Evolutionary conservation across 2,113 vertebrate genomes (phyloP).

Genomic region (Lathamus discolor): DNA sequence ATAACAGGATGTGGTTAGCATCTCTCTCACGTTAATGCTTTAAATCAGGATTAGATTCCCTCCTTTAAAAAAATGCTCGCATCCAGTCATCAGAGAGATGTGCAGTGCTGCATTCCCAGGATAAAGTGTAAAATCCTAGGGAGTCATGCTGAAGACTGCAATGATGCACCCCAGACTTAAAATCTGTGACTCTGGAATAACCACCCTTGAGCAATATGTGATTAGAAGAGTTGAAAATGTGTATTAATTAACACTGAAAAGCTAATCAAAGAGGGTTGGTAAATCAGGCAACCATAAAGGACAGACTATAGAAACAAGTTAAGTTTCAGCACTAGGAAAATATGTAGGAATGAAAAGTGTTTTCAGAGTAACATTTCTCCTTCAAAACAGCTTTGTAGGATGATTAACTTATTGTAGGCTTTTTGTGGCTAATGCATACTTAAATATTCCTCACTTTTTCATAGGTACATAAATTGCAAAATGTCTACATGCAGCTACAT

Average conservation of each 20-base stretch:
- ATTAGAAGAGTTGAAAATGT: conserved; percentile 14
- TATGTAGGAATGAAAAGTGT: background rate
- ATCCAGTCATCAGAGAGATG: background rate
- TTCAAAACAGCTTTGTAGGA: background rate
- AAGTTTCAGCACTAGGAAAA: background rate
- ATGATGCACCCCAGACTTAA: background rate
- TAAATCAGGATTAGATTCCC: conserved; percentile 12
- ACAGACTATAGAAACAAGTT: background rate
- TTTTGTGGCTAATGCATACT: background rate
- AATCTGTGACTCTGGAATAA: background rate
- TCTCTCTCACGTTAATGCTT: background rate
- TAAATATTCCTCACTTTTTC: background rate
- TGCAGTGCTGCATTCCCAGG: background rate
- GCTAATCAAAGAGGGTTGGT: background rate
- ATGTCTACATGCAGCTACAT: rapidly evolving
- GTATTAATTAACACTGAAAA: conserved; percentile 31
- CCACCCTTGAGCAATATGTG: conserved; percentile 14
- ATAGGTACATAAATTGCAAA: background rate
- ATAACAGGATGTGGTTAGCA: background rate
- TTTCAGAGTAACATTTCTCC: background rate
- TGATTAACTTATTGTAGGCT: background rate
- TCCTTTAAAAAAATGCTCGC: background rate
- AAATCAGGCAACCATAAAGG: conserved; percentile 45
- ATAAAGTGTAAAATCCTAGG: background rate
- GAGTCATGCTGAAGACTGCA: background rate